Evolutionary conservation across 2,888 invertebrate genomes (phyloP).

Genomic region (Gortyna flavago): DNA sequence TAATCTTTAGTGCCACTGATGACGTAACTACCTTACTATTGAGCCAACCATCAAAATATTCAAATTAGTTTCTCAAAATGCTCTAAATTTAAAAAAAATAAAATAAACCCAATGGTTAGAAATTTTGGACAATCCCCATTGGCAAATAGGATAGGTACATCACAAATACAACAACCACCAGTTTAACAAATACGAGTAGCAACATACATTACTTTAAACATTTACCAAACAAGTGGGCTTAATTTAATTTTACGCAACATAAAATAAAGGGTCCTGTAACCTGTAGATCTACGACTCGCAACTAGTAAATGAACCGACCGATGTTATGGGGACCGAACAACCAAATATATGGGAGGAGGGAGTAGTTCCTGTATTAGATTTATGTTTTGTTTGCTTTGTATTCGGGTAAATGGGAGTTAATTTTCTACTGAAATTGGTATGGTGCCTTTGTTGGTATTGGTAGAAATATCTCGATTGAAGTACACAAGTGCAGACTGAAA

Average conservation of each 20-base stretch:
- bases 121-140: too few species aligned
- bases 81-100: too few species aligned
- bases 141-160: conserved; percentile 10
- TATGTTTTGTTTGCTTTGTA: conserved; percentile 60
- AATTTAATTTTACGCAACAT: conserved; percentile 68
- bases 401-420: conserved; percentile 23
- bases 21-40: too few species aligned
- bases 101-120: too few species aligned
- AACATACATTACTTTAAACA: conserved; percentile 41
- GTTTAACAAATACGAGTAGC: conserved; percentile 32
- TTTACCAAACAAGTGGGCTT: conserved; percentile 49
- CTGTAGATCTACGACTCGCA: conserved; percentile 36
- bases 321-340: conserved; percentile 58
- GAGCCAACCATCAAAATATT: too few species aligned
- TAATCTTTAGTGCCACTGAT: too few species aligned
- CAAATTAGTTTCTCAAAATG: too few species aligned
- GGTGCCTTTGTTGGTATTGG: neutral
- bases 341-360: conserved; percentile 56
- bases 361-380: conserved; percentile 56
- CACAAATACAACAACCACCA: conserved; percentile 17
- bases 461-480: neutral
- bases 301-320: conserved; percentile 64
- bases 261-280: conserved; percentile 61
- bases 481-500: conserved; percentile 5
- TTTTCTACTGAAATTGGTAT: conserved; percentile 20